Conservation (phyloP, 2,797 vertebrate genomes). For the Vipera latastei region DNA sequence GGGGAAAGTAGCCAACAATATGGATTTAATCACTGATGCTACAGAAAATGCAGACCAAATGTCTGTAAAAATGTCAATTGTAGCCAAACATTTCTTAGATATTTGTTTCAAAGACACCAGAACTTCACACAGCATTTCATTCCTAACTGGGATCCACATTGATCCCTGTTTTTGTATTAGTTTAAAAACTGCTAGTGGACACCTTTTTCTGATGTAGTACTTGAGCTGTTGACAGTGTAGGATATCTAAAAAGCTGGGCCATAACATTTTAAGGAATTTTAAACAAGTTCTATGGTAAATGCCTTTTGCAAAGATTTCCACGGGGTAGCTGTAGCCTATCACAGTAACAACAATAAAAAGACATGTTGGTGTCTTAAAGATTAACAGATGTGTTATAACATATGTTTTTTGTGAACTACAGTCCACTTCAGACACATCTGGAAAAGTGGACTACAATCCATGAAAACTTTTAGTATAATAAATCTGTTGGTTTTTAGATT, state of each 20-base stretch:
- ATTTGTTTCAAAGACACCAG: conserved; percentile 68
- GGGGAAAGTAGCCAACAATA: conserved; percentile 66
- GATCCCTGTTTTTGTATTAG: conserved; percentile 54
- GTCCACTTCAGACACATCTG: background rate
- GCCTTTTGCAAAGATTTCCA: background rate
- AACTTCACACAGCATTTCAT: conserved; percentile 59
- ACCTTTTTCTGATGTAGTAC: conserved; percentile 28
- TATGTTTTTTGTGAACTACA: background rate
- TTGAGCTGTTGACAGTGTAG: conserved; percentile 27
- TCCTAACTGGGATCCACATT: conserved; percentile 53
- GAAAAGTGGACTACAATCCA: background rate
- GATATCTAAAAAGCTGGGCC: conserved; percentile 27
- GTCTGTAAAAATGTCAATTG: conserved; percentile 70
- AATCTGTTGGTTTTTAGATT: background rate
- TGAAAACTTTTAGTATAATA: background rate
- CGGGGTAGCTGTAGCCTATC: background rate
- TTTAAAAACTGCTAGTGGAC: conserved; percentile 11
- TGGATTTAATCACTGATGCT: conserved; percentile 69
- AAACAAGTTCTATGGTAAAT: conserved; percentile 12
- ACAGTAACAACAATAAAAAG: background rate
- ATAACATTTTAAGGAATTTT: conserved; percentile 11
- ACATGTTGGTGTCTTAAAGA: background rate
- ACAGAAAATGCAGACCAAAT: conserved; percentile 72
- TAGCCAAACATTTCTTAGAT: conserved; percentile 70
- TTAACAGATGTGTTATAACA: background rate